Percentiles rank a stretch among this genome's conserved stretches.
phyloP scores from a whole-genome alignment of 1,140 invertebrate genomes.

The Orussus abietinus region DNA sequence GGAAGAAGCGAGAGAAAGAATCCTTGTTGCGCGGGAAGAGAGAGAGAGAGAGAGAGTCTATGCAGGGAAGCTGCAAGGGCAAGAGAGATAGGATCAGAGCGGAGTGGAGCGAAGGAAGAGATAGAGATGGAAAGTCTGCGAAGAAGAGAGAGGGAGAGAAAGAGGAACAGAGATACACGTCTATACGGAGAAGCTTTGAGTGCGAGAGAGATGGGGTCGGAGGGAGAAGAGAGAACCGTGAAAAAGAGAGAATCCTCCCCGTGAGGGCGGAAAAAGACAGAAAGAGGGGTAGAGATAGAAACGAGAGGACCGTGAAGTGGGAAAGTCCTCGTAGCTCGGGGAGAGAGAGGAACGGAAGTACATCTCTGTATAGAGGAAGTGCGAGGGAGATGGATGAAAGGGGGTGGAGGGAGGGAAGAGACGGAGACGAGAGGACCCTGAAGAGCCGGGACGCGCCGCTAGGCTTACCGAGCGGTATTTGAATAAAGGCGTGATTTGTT shows the following conservation, averaged over 20 bases:
- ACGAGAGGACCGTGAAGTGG: conserved; percentile 8
- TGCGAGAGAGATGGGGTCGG: not conserved
- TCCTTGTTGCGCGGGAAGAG: not conserved
- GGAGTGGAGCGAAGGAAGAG: conserved; percentile 1
- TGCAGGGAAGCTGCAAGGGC: not conserved
- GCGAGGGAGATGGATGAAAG: conserved; percentile 7
- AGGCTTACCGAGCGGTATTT: conserved; percentile 14
- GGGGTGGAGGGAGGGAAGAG: conserved; percentile 6
- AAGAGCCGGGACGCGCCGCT: conserved; percentile 4
- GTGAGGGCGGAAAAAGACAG: too few relatives aligned
- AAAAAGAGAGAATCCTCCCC: too few relatives aligned
- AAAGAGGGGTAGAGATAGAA: conserved; percentile 4
- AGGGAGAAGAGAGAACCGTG: conserved; percentile 9
- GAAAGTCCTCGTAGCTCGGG: too few relatives aligned
- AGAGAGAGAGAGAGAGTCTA: not conserved
- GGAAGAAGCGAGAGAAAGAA: conserved; percentile 1
- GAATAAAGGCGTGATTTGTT: conserved; percentile 27
- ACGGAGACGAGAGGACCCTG: too few relatives aligned
- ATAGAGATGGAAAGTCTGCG: not conserved
- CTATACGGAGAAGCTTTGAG: too few relatives aligned
- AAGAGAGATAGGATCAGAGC: too few relatives aligned
- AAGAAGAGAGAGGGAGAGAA: conserved; percentile 5
- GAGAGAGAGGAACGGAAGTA: conserved; percentile 16
- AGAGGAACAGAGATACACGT: not conserved
- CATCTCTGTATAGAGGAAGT: too few relatives aligned